phyloP scores from a whole-genome alignment of 2,797 vertebrate genomes.

The Etheostoma perlongum region DNA sequence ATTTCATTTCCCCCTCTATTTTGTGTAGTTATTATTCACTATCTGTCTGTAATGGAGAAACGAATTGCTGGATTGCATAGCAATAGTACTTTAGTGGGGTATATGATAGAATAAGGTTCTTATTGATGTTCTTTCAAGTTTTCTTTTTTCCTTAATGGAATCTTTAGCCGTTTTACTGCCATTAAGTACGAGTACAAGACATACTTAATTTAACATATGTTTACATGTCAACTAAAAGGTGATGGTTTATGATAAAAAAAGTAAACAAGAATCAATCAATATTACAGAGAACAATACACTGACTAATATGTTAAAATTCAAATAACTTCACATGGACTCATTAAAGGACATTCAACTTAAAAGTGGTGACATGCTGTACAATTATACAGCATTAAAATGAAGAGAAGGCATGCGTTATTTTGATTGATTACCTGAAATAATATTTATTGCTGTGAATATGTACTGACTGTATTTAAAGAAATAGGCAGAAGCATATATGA shows the following conservation, averaged over 20 bases:
- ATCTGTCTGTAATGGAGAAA: constrained; percentile 59
- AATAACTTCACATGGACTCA: neutral
- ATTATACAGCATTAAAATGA: neutral
- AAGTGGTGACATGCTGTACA: neutral
- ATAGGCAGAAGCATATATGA: neutral
- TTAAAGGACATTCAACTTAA: neutral
- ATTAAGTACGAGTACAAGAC: neutral
- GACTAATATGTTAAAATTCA: neutral
- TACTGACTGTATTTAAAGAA: neutral
- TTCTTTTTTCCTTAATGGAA: constrained; percentile 8
- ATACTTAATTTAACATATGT: neutral
- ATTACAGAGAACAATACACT: neutral
- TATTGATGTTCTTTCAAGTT: constrained; percentile 23
- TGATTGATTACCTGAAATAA: neutral
- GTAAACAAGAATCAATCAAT: neutral
- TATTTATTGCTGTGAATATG: neutral
- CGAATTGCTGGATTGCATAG: constrained; percentile 26
- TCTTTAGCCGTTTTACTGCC: neutral
- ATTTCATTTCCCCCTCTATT: constrained; percentile 78
- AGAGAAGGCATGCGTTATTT: neutral
- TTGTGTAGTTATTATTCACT: constrained; percentile 74
- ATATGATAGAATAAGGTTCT: constrained; percentile 30
- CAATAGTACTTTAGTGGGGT: constrained; percentile 42
- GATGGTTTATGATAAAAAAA: neutral
- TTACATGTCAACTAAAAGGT: neutral